phyloP scores from a whole-genome alignment of 2,888 invertebrate genomes.

The Lepidocyrtoides sp. region DNA sequence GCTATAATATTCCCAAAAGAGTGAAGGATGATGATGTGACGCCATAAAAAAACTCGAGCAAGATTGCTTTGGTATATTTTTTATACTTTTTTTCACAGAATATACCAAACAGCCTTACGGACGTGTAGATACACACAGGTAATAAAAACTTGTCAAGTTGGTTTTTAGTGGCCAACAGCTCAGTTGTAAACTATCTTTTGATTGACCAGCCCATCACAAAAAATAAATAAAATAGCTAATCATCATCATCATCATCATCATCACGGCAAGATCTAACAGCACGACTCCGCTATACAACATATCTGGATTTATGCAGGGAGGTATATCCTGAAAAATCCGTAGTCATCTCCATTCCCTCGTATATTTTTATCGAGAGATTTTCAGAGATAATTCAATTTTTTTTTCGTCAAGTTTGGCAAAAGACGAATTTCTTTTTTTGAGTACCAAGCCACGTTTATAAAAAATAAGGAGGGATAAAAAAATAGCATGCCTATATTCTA shows the following conservation, averaged over 20 bases:
- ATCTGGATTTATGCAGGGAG: background rate
- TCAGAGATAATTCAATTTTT: conserved; percentile 20
- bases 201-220: conserved; percentile 41
- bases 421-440: conserved; percentile 21
- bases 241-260: background rate
- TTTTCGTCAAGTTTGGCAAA: background rate
- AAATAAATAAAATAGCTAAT: conserved; percentile 20
- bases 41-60: conserved; percentile 29
- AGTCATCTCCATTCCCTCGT: background rate
- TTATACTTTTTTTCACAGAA: background rate
- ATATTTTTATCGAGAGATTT: conserved; percentile 20
- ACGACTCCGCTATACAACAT: background rate
- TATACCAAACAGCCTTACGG: no score
- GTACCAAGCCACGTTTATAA: background rate
- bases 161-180: background rate
- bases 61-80: conserved; percentile 18
- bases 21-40: conserved; percentile 26
- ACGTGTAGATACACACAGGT: background rate
- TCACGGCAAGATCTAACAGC: background rate
- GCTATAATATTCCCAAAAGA: conserved; percentile 16
- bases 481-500: background rate
- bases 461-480: background rate
- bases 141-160: conserved; percentile 29
- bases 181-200: conserved; percentile 40
- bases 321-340: background rate